A percentile compares a stretch with the other conserved stretches of the same genome.
phyloP scores from a whole-genome alignment of 2,888 invertebrate species.

The Diplolepis rosae region DNA sequence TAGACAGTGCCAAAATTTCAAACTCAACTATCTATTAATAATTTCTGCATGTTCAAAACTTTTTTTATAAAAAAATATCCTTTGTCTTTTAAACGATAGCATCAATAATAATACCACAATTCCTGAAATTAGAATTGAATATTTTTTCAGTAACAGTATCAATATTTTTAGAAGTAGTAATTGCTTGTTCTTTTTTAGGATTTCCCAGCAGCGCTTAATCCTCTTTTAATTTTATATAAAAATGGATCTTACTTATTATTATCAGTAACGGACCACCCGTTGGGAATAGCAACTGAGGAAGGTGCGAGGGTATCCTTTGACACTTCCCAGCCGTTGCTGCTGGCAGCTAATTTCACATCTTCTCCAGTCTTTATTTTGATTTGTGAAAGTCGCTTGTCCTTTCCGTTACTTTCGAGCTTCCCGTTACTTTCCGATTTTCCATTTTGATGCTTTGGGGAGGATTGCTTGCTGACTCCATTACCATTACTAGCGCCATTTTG shows the following conservation, averaged over 20 bases:
- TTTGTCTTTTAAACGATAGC: too few relatives aligned
- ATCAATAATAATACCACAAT: too few relatives aligned
- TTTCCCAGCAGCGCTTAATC: too few relatives aligned
- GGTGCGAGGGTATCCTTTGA: slow-evolving; percentile 64
- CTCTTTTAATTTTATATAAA: slow-evolving; percentile 11
- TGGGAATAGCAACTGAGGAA: slow-evolving; percentile 60
- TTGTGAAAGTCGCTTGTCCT: slow-evolving; percentile 64
- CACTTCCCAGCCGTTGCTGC: slow-evolving; percentile 66
- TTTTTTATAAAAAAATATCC: too few relatives aligned
- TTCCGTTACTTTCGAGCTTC: slow-evolving; percentile 54
- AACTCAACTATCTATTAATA: too few relatives aligned
- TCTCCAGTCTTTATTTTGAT: slow-evolving; percentile 56
- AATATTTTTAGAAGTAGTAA: too few relatives aligned
- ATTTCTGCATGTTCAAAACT: too few relatives aligned
- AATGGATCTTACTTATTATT: slow-evolving; percentile 60
- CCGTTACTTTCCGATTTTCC: slow-evolving; percentile 58
- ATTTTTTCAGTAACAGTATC: too few relatives aligned
- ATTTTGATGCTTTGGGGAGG: slow-evolving; percentile 56
- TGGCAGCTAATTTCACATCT: slow-evolving; percentile 65
- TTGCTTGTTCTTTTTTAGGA: too few relatives aligned
- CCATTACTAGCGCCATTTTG: slow-evolving; percentile 39
- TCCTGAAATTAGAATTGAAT: too few relatives aligned
- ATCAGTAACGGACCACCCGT: slow-evolving; percentile 70
- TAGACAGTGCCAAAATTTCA: too few relatives aligned
- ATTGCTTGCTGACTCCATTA: slow-evolving; percentile 44